A percentile compares a stretch with the other conserved stretches of the same genome.
These are phyloP conservation scores for Mesodorylaimus sp. DNA, from an alignment of 2,888 invertebrate species.

Conservation along the genomic window DNA sequence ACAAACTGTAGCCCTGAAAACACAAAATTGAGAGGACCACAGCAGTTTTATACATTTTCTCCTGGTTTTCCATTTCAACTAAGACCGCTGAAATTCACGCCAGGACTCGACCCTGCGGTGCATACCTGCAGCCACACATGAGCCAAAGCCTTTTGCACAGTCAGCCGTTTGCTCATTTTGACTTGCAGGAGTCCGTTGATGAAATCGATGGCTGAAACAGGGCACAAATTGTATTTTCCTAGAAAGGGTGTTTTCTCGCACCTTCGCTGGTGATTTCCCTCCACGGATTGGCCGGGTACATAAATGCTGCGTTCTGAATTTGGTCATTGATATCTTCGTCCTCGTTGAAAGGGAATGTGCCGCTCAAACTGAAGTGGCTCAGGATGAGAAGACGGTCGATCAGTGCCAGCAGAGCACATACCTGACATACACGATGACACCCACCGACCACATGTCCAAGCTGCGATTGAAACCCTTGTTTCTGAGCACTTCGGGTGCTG, in stretches of 20 bases:
- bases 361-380: constrained; percentile 56
- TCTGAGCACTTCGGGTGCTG: constrained; percentile 85
- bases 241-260: constrained; percentile 33
- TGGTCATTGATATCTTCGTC: constrained; percentile 99
- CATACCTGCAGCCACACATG: constrained; percentile 84
- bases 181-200: constrained; percentile 92
- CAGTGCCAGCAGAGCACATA: too few relatives aligned
- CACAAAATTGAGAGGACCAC: background rate
- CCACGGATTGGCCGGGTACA: constrained; percentile 98
- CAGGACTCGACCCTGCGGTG: too few relatives aligned
- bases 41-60: too few relatives aligned
- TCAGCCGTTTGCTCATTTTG: constrained; percentile 36
- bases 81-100: too few relatives aligned
- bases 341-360: constrained; percentile 98
- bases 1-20: constrained; percentile 63
- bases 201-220: constrained; percentile 70
- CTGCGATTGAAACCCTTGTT: constrained; percentile 98
- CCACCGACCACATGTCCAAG: constrained; percentile 98
- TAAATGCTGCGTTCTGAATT: constrained; percentile 97
- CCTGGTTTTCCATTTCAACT: too few relatives aligned
- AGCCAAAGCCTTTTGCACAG: constrained; percentile 64
- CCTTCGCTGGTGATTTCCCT: constrained; percentile 79
- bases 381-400: too few relatives aligned
- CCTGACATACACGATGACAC: constrained; percentile 87
- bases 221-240: too few relatives aligned